Percentiles rank a stretch among this genome's conserved stretches.
Conservation (phyloP, 1,140 invertebrate species). For the Anthonomus grandis region DNA sequence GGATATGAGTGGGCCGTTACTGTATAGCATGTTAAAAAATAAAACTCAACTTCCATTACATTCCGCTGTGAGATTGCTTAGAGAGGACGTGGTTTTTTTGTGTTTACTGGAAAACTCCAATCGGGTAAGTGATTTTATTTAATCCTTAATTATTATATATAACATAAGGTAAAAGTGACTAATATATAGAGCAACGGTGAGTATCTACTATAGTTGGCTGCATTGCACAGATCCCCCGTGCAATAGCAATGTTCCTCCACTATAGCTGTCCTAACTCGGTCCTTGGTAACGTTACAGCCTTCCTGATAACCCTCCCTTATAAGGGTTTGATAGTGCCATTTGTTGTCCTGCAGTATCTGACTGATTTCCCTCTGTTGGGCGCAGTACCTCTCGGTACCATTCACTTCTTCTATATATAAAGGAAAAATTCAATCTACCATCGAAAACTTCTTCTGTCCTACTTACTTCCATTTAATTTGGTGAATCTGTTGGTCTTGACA, state of each 20-base stretch:
- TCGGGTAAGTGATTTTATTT: conserved; percentile 63
- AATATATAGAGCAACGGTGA: too few species aligned
- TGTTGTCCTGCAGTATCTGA: conserved; percentile 55
- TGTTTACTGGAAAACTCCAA: conserved; percentile 87
- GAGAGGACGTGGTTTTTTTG: conserved; percentile 93
- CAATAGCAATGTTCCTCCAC: conserved; percentile 55
- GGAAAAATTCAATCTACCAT: background rate
- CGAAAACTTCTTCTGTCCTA: too few species aligned
- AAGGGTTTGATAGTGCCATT: conserved; percentile 59
- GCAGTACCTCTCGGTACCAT: conserved; percentile 64
- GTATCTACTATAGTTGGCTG: too few species aligned
- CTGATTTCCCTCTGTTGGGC: conserved; percentile 65
- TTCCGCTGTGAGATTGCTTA: conserved; percentile 76
- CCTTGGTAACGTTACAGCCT: conserved; percentile 61
- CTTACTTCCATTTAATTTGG: conserved; percentile 34
- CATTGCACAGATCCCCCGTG: conserved; percentile 52
- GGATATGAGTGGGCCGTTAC: conserved; percentile 83
- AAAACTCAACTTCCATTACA: conserved; percentile 88
- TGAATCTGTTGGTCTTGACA: conserved; percentile 60
- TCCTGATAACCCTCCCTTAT: conserved; percentile 64
- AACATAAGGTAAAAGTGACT: too few species aligned
- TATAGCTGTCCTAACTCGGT: conserved; percentile 56
- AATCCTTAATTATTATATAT: background rate
- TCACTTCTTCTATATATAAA: conserved; percentile 56
- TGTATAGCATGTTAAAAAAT: conserved; percentile 87